A percentile compares a stretch with the other conserved stretches of the same genome.
These are phyloP conservation scores for Drosophila erecta DNA, from an alignment of 1,140 invertebrate genomes.

Conservation along the genomic window DNA sequence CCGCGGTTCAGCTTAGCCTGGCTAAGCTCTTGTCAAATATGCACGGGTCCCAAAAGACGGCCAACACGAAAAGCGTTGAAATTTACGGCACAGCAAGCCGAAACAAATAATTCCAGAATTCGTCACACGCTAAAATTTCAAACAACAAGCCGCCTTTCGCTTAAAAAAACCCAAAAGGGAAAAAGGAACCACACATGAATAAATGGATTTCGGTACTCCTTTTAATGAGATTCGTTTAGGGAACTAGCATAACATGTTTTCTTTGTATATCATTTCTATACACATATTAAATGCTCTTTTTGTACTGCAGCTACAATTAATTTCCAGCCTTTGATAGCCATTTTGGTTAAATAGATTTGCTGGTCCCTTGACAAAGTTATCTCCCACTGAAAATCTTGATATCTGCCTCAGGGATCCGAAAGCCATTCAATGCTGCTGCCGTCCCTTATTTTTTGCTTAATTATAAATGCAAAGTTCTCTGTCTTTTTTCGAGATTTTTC, in stretches of 20 bases:
- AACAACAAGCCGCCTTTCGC: background rate
- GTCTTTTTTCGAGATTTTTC: constrained; percentile 27
- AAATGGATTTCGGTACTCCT: constrained; percentile 1
- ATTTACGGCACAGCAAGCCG: constrained; percentile 60
- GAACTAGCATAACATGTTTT: no score
- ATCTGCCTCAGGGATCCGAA: constrained; percentile 38
- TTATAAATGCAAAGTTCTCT: constrained; percentile 75
- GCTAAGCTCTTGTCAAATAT: constrained; percentile 63
- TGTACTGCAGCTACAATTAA: background rate
- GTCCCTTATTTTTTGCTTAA: constrained; percentile 58
- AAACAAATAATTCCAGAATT: constrained; percentile 79
- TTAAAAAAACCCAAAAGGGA: background rate
- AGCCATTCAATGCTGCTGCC: constrained; percentile 35
- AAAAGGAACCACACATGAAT: background rate
- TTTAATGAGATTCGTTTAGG: no score
- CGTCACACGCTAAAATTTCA: constrained; percentile 63
- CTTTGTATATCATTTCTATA: no score
- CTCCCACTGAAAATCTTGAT: constrained; percentile 33
- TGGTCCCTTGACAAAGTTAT: constrained; percentile 31
- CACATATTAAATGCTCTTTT: background rate
- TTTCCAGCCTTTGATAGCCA: background rate
- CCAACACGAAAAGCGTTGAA: constrained; percentile 63
- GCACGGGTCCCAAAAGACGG: constrained; percentile 36
- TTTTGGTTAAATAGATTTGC: constrained; percentile 17
- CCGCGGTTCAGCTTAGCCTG: constrained; percentile 18